Evolutionary conservation across 2,797 vertebrate genomes (phyloP).

Genomic region (Lutjanus campechanus): DNA sequence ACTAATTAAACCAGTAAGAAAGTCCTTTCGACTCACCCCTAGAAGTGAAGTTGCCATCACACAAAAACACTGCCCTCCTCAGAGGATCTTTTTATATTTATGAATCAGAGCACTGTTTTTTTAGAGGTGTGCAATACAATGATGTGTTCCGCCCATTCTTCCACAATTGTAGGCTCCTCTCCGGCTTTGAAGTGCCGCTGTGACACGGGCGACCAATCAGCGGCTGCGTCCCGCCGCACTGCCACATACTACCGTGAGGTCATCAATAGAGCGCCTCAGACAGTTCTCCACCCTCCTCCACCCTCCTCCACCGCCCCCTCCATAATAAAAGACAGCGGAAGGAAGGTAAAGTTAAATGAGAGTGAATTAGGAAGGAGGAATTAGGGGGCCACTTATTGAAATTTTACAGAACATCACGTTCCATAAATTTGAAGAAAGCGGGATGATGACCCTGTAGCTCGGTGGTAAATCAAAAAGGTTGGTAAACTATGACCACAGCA

Average conservation of each 20-base stretch:
- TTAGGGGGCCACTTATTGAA: slow-evolving; percentile 81
- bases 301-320: slow-evolving; percentile 74
- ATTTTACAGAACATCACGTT: slow-evolving; percentile 73
- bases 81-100: slow-evolving; percentile 99
- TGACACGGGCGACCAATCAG: slow-evolving; percentile 96
- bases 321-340: slow-evolving; percentile 84
- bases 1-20: slow-evolving; percentile 94
- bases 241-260: slow-evolving; percentile 92
- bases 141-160: slow-evolving; percentile 99
- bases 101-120: slow-evolving; percentile 99
- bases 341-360: slow-evolving; percentile 86
- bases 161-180: slow-evolving; percentile 98
- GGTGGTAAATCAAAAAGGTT: neutral
- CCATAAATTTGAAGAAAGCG: slow-evolving; percentile 71
- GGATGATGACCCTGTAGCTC: slow-evolving; percentile 20
- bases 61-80: slow-evolving; percentile 97
- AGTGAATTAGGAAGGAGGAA: slow-evolving; percentile 83
- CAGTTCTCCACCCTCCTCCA: slow-evolving; percentile 75
- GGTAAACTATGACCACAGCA: neutral
- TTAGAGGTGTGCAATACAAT: slow-evolving; percentile 99
- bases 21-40: slow-evolving; percentile 98
- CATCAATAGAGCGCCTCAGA: slow-evolving; percentile 87
- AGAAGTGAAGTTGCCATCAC: slow-evolving; percentile 99
- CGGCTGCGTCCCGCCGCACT: slow-evolving; percentile 85
- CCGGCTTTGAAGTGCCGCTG: slow-evolving; percentile 99